These are phyloP conservation scores for Noctua janthina DNA, from an alignment of 2,888 invertebrate genomes.

Conservation along the genomic window DNA sequence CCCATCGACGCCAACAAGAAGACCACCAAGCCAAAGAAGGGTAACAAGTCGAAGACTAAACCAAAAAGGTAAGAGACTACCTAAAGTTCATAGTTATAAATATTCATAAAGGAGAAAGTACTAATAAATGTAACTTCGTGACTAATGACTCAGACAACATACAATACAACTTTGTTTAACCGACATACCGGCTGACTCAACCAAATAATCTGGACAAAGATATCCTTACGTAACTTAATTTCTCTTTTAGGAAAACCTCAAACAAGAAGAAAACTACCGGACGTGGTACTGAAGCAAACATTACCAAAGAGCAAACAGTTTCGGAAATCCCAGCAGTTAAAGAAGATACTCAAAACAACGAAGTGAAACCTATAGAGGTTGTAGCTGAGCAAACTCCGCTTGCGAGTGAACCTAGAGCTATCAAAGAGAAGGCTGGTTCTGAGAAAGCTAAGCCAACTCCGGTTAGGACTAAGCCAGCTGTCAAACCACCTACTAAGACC, in stretches of 20 bases:
- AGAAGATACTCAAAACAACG: constrained; percentile 72
- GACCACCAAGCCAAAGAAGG: constrained; percentile 86
- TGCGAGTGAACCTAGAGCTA: constrained; percentile 77
- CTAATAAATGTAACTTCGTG: constrained; percentile 22
- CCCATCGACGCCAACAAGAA: constrained; percentile 90
- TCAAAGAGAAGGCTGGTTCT: constrained; percentile 76
- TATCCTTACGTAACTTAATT: constrained; percentile 51
- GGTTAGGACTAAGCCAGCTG: constrained; percentile 69
- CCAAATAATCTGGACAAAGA: constrained; percentile 19
- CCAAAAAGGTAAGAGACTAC: constrained; percentile 79
- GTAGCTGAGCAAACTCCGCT: constrained; percentile 63
- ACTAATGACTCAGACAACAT: constrained; percentile 7
- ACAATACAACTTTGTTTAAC: constrained; percentile 21
- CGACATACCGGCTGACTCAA: constrained; percentile 29
- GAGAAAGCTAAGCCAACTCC: constrained; percentile 82
- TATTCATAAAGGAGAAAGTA: constrained; percentile 43
- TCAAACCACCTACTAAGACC: constrained; percentile 71
- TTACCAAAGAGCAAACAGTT: constrained; percentile 71
- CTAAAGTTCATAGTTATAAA: not conserved
- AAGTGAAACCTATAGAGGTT: constrained; percentile 70
- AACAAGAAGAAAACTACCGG: constrained; percentile 84
- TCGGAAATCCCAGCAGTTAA: constrained; percentile 74
- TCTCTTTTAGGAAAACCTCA: constrained; percentile 80
- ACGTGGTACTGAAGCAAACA: constrained; percentile 75
- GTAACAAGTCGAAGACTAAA: constrained; percentile 82